Evolutionary conservation across 2,888 invertebrate species (phyloP).

Genomic region (Erpobdella octoculata): DNA sequence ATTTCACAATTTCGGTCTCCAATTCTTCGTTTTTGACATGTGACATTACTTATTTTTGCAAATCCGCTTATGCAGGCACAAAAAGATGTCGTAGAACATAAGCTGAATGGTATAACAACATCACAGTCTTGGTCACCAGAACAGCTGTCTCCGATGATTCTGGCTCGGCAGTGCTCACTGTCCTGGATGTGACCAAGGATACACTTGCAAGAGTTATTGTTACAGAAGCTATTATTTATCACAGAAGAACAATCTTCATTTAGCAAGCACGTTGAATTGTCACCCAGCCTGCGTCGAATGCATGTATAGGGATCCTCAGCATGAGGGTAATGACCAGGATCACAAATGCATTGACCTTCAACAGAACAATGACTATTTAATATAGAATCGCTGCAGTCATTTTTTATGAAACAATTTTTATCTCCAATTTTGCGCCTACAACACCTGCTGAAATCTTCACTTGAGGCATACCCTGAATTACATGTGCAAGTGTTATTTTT

Average conservation of each 20-base stretch:
- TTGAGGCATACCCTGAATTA: constrained; percentile 15
- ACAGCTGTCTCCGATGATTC: constrained; percentile 14
- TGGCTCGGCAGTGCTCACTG: neutral
- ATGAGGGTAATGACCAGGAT: constrained; percentile 11
- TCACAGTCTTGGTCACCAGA: neutral
- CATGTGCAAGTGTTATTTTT: constrained; percentile 17
- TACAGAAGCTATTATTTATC: constrained; percentile 29
- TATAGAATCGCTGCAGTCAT: constrained; percentile 23
- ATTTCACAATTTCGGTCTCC: constrained; percentile 9
- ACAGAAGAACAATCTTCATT: constrained; percentile 18
- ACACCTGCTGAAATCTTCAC: neutral
- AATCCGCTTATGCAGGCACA: constrained; percentile 12
- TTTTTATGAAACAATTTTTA: neutral
- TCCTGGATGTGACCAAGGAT: constrained; percentile 27
- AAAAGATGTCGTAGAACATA: neutral
- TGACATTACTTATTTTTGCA: neutral
- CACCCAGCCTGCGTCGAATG: neutral
- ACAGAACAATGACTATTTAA: constrained; percentile 11
- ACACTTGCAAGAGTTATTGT: constrained; percentile 27
- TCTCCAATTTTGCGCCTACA: constrained; percentile 17
- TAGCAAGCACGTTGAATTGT: neutral
- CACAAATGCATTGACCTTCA: constrained; percentile 13
- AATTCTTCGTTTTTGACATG: constrained; percentile 12
- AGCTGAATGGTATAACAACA: neutral
- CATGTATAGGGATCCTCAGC: neutral